phyloP scores from a whole-genome alignment of 2,888 invertebrate genomes.

The Dicycla oo region DNA sequence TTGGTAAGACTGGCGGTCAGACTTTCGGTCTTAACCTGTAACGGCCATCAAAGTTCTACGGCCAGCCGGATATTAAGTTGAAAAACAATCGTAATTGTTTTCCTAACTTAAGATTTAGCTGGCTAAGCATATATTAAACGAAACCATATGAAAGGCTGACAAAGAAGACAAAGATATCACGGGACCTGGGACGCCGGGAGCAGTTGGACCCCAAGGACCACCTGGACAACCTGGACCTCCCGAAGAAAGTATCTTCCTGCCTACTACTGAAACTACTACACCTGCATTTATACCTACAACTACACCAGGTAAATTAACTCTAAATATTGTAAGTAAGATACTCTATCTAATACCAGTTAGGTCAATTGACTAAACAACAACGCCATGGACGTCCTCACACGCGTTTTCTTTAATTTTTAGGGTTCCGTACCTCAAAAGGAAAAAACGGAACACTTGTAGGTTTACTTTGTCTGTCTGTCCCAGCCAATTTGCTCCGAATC shows the following conservation, averaged over 20 bases:
- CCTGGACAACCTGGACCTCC: neutral
- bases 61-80: neutral
- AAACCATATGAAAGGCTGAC: neutral
- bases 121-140: neutral
- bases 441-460: no score
- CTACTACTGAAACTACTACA: no score
- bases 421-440: no score
- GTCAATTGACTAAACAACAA: neutral
- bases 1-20: no score
- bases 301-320: neutral
- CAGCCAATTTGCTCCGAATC: no score
- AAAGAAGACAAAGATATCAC: neutral
- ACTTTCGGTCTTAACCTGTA: no score
- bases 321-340: no score
- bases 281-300: no score
- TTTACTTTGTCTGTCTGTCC: no score
- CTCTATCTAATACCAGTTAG: no score
- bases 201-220: neutral
- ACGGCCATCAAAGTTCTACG: neutral
- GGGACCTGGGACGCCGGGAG: neutral
- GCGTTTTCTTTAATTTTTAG: no score
- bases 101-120: no score
- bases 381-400: neutral
- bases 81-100: neutral
- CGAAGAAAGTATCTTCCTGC: neutral